Percentiles rank a stretch among this genome's conserved stretches.
These are phyloP conservation scores for Coturnix japonica DNA, from an alignment of 2,113 vertebrate species.

Conservation along the genomic window DNA sequence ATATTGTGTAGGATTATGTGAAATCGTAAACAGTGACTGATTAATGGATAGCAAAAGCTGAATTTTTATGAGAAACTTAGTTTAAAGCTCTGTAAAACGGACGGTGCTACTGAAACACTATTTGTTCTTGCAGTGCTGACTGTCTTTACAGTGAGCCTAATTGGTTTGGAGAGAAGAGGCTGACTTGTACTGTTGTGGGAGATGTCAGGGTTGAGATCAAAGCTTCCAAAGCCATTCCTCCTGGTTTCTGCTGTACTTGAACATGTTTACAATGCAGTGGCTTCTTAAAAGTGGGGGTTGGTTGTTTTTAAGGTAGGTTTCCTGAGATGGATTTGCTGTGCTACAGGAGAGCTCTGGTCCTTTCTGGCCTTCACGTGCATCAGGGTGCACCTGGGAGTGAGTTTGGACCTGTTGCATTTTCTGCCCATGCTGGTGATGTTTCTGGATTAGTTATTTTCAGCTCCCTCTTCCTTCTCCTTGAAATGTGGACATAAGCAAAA, in stretches of 20 bases:
- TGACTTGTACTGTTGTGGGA: neutral
- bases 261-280: neutral
- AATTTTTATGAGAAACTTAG: conserved; percentile 42
- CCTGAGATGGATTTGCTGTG: neutral
- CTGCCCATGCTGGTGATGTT: neutral
- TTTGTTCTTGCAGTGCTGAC: neutral
- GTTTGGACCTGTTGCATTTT: neutral
- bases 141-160: neutral
- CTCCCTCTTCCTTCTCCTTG: neutral
- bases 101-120: neutral
- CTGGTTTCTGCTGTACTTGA: neutral
- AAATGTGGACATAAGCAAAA: neutral
- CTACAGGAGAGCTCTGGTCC: neutral
- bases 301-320: neutral
- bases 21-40: neutral
- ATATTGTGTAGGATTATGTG: neutral
- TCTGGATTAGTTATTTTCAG: neutral
- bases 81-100: conserved; percentile 38
- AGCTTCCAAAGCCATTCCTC: neutral
- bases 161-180: conserved; percentile 5
- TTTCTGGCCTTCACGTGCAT: neutral
- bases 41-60: neutral
- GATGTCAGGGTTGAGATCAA: neutral
- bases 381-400: neutral
- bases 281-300: neutral